Evolutionary conservation across 2,797 vertebrate genomes (phyloP), one percentile per base, ranked within the genome.

Genomic region (Avahi laniger): DNA sequence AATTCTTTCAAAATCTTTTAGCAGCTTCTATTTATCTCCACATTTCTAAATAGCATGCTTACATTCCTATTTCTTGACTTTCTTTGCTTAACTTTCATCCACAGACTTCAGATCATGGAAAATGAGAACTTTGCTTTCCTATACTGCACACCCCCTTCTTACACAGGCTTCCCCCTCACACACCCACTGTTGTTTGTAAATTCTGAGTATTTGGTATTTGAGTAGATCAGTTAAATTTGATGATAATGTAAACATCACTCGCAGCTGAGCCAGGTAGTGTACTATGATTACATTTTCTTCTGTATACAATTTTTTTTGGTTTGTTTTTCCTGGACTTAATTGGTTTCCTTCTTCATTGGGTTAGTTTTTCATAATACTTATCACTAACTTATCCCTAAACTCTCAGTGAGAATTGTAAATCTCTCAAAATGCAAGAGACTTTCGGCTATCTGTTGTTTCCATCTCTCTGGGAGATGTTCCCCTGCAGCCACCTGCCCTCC

Each of bases 1-100:
- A 11, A 17, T 22, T 10, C 5, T 1, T 24, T 2, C 8, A 2
- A 41, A 7, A 59, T 20, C 15, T 38, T 18, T 17, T 18, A 17
- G 46, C 28, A 15, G 76, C 61, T n/a, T 11, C 15, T 50, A 2
- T 54, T 14, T 50, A n/a, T 15, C 33, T 17, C n/a, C 33, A 26
- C 2, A 0, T 63, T 75, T 30, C 38, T 81, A 43, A 90, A 50
- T 28, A 13, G 14, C 9, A 18, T 22, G 18, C 10, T 12, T 38
- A 28, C 26, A 17, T 28, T 52, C 1, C 57, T 50, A 5, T 24
- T 43, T 38, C 24, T 43, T 38, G 0, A 11, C 0, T 26, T 50
- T 46, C 33, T 54, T 15, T 7, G 43, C 7, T 48, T 78, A 20
- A 46, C 46, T 79, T 38, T 67, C 22, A 8, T 6, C 30, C 30